Evolutionary conservation across 1,140 invertebrate genomes (phyloP), one percentile per base, ranked within the genome.

Genomic region (Pectinophora gossypiella): DNA sequence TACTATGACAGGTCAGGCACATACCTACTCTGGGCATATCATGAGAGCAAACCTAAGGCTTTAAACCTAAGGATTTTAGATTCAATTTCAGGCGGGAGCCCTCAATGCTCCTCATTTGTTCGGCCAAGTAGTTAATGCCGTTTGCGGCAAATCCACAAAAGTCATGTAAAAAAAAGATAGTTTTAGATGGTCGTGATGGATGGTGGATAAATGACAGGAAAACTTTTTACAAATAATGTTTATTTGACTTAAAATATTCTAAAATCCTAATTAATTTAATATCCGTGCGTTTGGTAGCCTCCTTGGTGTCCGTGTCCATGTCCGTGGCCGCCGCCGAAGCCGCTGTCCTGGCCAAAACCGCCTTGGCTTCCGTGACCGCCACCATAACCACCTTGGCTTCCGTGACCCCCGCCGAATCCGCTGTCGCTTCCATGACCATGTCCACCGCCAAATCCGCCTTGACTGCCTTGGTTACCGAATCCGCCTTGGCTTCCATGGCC

Each of bases 201-300:
- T n/a, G n/a, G n/a, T n/a, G n/a, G n/a, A n/a, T n/a, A n/a, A n/a
- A n/a, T n/a, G n/a, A 32, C 22, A 23, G 4, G 10, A 4, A 32
- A 32, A 1, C 27, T 3, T 32, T 32, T 32, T 10, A 23, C n/a
- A 9, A 15, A 40, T 40, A 15, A 15, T 15, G 7, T 13, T 40
- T 40, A 15, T 40, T 40, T 40, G 16, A 40, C 7, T 40, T 40
- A 40, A 40, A 2, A 2, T 40, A 40, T 40, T 16, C 36, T 16
- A 18, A 40, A 15, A 40, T 16, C 13, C n/a, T 15, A 6, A 18
- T n/a, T n/a, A n/a, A n/a, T 40, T 18, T 15, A 40, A 40, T 40
- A 16, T 10, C 64, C 69, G n/a, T 55, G 20, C 35, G 62, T 48
- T 36, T 64, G 43, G 56, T 72, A 72, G 4, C 69, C 69, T 7